Conservation (phyloP, 2,888 invertebrate genomes). For the Trilocha varians region DNA sequence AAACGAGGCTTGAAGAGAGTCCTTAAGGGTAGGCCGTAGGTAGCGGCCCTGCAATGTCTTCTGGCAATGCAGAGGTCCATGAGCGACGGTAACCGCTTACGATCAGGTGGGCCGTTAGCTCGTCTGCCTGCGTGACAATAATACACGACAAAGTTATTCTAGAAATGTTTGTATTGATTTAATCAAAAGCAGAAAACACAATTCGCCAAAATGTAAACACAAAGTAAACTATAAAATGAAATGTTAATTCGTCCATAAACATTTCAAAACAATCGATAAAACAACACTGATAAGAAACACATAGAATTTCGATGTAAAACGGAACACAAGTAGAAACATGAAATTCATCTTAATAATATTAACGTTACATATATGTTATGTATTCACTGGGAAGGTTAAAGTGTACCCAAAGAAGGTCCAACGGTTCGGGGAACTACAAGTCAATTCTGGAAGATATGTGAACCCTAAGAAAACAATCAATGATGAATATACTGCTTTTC, state of each 20-base stretch:
- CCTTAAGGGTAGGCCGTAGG: no score
- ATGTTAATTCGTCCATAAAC: not conserved
- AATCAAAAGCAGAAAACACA: no score
- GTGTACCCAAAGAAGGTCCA: conserved; percentile 27
- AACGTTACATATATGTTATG: conserved; percentile 15
- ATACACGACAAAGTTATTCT: no score
- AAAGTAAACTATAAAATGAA: not conserved
- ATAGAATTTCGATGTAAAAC: conserved; percentile 10
- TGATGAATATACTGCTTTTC: conserved; percentile 35
- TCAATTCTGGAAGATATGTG: conserved; percentile 30
- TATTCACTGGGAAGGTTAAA: conserved; percentile 14
- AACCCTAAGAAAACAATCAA: conserved; percentile 3
- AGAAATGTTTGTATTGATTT: no score
- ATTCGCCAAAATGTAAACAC: not conserved
- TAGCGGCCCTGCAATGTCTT: no score
- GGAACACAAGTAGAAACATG: conserved; percentile 19
- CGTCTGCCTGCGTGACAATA: no score
- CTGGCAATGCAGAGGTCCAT: no score
- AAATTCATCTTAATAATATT: conserved; percentile 23
- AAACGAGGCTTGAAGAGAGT: no score
- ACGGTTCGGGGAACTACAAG: conserved; percentile 21
- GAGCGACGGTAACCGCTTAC: no score
- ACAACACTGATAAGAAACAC: conserved; percentile 20
- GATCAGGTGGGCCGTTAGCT: no score
- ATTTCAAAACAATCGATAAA: conserved; percentile 17